Evolutionary conservation across 2,113 vertebrate species (phyloP), one percentile per base, ranked within the genome.

Genomic region (Anser brachyrhynchus): DNA sequence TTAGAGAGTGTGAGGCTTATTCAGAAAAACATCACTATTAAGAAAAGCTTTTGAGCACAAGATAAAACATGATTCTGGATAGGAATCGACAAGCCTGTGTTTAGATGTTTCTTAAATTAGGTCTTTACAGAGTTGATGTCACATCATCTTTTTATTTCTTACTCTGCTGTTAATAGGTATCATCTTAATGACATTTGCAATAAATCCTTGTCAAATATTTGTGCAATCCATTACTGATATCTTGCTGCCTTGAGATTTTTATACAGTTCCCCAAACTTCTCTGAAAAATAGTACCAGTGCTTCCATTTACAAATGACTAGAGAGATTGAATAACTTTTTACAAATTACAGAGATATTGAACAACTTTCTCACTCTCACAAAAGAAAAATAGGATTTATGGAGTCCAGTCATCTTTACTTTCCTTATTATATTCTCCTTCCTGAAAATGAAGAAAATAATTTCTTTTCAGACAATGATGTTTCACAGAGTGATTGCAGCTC

Each of bases 401-500:
- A 66, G 13, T 49, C 28, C 46, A 61, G 14, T 54, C 37, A 35
- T 84, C 35, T 33, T 87, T 70, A 39, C 6, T 85, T 73, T 87
- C 37, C 6, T 67, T 18, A 61, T 79, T 54, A 55, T 13, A 37
- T 37, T 4, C 20, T 86, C 10, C 46, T 61, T 79, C 43, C 43
- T 77, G 43, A 92, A 95, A 89, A 90, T 9, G 35, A 28, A 87
- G 69, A 26, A 79, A 49, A 33, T 65, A 65, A 92, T 84, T 92
- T 78, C n/a, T 88, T 93, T 61, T 51, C 76, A 94, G 88, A 65
- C 73, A 72, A 14, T 92, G 66, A 90, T 78, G 31, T 74, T 96
- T 87, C 74, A 84, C 80, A 87, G 83, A 74, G 31, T 62, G 43
- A 87, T 15, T 75, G 62, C 51, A 65, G n/a, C 35, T 95, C 69